Percentiles rank a stretch among this genome's conserved stretches.
These are phyloP conservation scores for Adelges cooleyi DNA, from an alignment of 1,140 invertebrate species.

Conservation along the genomic window DNA sequence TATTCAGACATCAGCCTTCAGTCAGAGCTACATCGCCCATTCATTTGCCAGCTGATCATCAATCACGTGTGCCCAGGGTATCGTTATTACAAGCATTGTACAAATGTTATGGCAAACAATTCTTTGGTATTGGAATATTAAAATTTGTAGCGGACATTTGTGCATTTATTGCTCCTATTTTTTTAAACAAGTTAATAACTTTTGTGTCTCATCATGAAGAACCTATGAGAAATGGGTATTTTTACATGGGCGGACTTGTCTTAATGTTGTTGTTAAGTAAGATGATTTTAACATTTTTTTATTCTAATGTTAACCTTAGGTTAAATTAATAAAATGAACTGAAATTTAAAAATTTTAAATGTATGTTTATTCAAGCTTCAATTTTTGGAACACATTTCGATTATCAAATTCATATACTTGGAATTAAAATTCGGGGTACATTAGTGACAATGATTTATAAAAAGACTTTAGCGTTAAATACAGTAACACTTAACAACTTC, in stretches of 20 bases:
- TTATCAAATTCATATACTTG: slow-evolving; percentile 72
- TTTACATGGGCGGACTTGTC: slow-evolving; percentile 65
- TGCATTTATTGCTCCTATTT: slow-evolving; percentile 76
- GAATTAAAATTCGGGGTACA: slow-evolving; percentile 73
- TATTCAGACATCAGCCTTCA: slow-evolving; percentile 36
- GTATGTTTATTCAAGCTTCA: slow-evolving; percentile 43
- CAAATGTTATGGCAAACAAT: slow-evolving; percentile 67
- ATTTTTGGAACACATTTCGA: slow-evolving; percentile 80
- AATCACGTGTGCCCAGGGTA: slow-evolving; percentile 25
- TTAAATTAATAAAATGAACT: not conserved
- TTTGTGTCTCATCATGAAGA: slow-evolving; percentile 66
- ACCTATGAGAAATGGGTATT: slow-evolving; percentile 56
- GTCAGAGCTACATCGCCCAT: slow-evolving; percentile 30
- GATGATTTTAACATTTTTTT: slow-evolving; percentile 26
- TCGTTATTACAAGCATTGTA: slow-evolving; percentile 32
- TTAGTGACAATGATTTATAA: slow-evolving; percentile 75
- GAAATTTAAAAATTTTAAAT: not conserved
- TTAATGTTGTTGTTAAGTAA: slow-evolving; percentile 51
- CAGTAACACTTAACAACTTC: slow-evolving; percentile 37
- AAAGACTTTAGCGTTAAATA: slow-evolving; percentile 59
- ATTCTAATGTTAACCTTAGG: slow-evolving; percentile 2
- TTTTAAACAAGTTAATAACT: slow-evolving; percentile 68
- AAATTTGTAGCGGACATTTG: slow-evolving; percentile 72
- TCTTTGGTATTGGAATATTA: slow-evolving; percentile 77
- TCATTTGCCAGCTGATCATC: slow-evolving; percentile 9